phyloP scores from a whole-genome alignment of 2,888 invertebrate species.

The Amiota communis region DNA sequence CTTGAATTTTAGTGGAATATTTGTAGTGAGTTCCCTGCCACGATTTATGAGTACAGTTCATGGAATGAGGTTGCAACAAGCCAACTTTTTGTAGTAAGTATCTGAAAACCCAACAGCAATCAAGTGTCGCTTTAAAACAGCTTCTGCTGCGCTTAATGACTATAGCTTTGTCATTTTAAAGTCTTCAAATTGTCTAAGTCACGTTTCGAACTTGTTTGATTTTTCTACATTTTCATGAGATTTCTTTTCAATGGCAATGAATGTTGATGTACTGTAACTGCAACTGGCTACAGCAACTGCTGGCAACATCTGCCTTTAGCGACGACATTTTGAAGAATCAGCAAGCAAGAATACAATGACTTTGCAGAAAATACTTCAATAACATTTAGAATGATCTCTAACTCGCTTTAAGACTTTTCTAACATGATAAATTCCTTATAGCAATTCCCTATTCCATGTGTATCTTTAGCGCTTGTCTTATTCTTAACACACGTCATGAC shows the following conservation, averaged over 20 bases:
- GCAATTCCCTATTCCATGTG: too few relatives aligned
- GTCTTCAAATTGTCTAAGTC: background rate
- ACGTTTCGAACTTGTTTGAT: constrained; percentile 1
- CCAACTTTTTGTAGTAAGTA: background rate
- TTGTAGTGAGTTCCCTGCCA: background rate
- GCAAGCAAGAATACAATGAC: too few relatives aligned
- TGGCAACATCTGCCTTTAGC: too few relatives aligned
- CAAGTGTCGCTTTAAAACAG: constrained; percentile 5
- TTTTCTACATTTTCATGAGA: too few relatives aligned
- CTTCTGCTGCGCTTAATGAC: constrained; percentile 6
- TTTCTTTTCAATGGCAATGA: background rate
- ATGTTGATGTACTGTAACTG: background rate
- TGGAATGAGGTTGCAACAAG: background rate
- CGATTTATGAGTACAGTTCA: background rate
- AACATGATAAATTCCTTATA: too few relatives aligned
- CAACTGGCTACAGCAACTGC: background rate
- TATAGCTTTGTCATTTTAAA: constrained; percentile 15
- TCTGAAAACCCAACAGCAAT: background rate
- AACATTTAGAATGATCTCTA: too few relatives aligned
- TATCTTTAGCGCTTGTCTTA: too few relatives aligned
- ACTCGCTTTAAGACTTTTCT: too few relatives aligned
- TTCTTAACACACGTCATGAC: background rate
- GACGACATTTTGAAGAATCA: too few relatives aligned
- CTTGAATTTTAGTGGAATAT: background rate
- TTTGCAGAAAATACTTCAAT: too few relatives aligned